Evolutionary conservation across 64 coral and sea anemone species (phyloP).

Genomic region (Montipora sp.): DNA sequence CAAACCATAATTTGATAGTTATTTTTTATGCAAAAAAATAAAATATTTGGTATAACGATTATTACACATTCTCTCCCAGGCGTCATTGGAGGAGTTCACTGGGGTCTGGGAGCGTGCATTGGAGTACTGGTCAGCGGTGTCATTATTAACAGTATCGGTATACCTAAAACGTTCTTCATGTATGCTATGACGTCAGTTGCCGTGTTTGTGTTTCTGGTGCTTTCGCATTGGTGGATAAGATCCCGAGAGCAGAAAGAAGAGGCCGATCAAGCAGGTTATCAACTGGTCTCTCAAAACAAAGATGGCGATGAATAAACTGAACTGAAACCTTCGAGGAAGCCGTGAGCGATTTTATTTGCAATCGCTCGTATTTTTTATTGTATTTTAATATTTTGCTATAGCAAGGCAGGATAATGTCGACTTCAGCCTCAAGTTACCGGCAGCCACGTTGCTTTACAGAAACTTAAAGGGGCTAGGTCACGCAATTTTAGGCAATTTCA

Average conservation of each 20-base stretch:
- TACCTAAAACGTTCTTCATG: slow-evolving; percentile 28
- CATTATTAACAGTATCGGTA: slow-evolving; percentile 4
- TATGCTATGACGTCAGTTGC: not conserved
- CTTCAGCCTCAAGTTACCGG: too few species aligned
- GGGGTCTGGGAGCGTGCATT: slow-evolving; percentile 14
- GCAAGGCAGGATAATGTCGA: too few species aligned
- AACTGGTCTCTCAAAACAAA: not conserved
- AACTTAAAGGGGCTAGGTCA: too few species aligned
- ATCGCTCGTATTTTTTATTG: not conserved
- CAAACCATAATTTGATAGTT: too few species aligned
- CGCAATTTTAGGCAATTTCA: too few species aligned
- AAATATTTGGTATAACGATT: not conserved
- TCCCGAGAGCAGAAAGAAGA: not conserved
- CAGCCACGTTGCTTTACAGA: too few species aligned
- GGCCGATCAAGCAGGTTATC: not conserved
- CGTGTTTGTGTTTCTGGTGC: not conserved
- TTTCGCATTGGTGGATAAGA: not conserved
- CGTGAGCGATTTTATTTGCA: not conserved
- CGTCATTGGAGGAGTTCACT: slow-evolving; percentile 6
- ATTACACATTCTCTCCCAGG: not conserved
- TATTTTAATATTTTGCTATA: too few species aligned
- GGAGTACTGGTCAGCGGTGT: slow-evolving; percentile 17
- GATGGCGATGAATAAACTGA: not conserved
- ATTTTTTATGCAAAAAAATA: too few species aligned
- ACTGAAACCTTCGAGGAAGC: not conserved